phyloP scores from a whole-genome alignment of 2,888 invertebrate genomes.

The Prenolepis imparis region DNA sequence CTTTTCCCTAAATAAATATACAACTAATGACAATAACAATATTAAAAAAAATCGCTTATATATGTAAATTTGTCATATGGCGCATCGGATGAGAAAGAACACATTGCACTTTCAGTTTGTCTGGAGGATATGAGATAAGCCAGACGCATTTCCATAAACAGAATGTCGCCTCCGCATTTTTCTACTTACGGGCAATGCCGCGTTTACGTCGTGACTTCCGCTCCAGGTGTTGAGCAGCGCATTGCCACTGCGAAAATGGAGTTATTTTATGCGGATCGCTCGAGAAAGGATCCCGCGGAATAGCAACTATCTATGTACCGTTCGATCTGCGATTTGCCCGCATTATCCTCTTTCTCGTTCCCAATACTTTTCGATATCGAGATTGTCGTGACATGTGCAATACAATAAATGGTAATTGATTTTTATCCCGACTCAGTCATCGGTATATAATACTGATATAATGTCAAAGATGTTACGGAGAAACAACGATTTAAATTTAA shows the following conservation, averaged over 20 bases:
- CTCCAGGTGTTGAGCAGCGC: conserved; percentile 74
- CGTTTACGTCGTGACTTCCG: conserved; percentile 74
- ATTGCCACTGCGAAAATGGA: conserved; percentile 74
- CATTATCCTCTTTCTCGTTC: background rate
- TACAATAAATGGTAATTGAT: conserved; percentile 10
- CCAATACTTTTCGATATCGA: background rate
- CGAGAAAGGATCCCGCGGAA: conserved; percentile 64
- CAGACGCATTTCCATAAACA: conserved; percentile 75
- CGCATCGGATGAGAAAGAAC: conserved; percentile 17
- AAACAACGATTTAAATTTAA: conserved; percentile 26
- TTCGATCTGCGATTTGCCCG: conserved; percentile 25
- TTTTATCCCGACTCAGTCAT: conserved; percentile 1
- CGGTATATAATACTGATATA: background rate
- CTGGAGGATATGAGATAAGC: conserved; percentile 71
- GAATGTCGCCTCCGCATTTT: conserved; percentile 66
- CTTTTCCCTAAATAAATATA: background rate
- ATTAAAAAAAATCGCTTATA: background rate
- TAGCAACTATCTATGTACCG: conserved; percentile 64
- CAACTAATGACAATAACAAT: background rate
- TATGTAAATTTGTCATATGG: background rate
- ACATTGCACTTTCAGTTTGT: conserved; percentile 69
- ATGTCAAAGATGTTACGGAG: conserved; percentile 4
- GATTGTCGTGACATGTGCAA: background rate
- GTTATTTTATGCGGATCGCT: conserved; percentile 76
- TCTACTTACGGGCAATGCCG: conserved; percentile 61